Evolutionary conservation across 2,113 vertebrate genomes (phyloP).

Genomic region (Istiophorus platypterus): DNA sequence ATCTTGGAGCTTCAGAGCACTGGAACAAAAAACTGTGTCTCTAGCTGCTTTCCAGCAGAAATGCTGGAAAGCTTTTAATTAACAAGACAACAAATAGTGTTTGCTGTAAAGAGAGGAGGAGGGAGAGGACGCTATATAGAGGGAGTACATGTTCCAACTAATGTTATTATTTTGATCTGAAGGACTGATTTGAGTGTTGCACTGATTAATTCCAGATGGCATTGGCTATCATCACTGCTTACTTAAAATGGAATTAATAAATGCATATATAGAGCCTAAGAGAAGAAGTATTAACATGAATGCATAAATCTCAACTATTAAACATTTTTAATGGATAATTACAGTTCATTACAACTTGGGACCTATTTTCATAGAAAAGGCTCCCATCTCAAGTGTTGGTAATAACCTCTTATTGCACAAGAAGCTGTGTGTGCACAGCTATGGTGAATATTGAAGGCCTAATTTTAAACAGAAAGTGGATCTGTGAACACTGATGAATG

Average conservation of each 20-base stretch:
- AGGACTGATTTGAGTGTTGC: constrained; percentile 13
- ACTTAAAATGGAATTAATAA: background rate
- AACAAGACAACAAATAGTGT: constrained; percentile 47
- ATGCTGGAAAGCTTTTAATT: constrained; percentile 64
- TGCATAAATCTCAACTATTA: background rate
- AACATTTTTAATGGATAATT: background rate
- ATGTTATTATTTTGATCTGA: constrained; percentile 26
- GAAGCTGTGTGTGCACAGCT: background rate
- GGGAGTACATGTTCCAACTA: background rate
- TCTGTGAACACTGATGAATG: no score
- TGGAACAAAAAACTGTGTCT: constrained; percentile 60
- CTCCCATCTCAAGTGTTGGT: no score
- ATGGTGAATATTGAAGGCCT: no score
- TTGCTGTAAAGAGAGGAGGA: constrained; percentile 18
- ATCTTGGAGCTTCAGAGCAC: constrained; percentile 37
- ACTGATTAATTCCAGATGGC: constrained; percentile 23
- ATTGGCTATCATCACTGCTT: background rate
- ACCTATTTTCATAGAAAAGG: no score
- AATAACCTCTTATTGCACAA: background rate
- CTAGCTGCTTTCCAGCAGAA: constrained; percentile 56
- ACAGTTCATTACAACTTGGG: background rate
- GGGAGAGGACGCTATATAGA: background rate
- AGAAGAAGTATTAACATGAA: background rate
- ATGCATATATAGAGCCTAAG: no score
- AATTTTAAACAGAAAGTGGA: no score